Evolutionary conservation across 2,888 invertebrate genomes (phyloP), one percentile per base, ranked within the genome.

Genomic region (Lasioglossum zephyrum): DNA sequence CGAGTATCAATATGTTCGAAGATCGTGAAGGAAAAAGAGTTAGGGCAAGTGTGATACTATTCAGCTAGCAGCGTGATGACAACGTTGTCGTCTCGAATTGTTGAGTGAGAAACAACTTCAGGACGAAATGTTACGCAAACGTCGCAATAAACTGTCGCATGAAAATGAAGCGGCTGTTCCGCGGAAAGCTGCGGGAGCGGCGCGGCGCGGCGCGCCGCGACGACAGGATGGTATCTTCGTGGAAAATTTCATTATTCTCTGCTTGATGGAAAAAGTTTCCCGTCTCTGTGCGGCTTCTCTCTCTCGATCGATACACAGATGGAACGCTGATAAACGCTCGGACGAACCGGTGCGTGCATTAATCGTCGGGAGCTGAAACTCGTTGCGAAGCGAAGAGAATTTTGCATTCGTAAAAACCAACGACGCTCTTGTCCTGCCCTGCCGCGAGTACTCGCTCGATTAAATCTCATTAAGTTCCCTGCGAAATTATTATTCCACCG

Each of bases 41-140:
- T 53, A 26, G 13, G 60, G 0, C 53, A 53, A n/a, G n/a, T 53
- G n/a, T 0, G 26, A 13, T 13, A 26, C 9, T 16, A 94, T 96
- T 96, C 95, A 98, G 98, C 99, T 95, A 99, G 96, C 91, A 99
- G 96, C 97, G 99, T 98, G 93, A 99, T 98, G 91, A 98, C 98
- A 75, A 99, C 98, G 94, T 99, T 98, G 92, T 98, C 98, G 95
- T 44, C 44, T 44, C 44, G 44, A 44, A 11, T 44, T 44, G 44
- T 44, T 44, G 13, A 11, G 44, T 44, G 11, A 13, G 16, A 47
- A 18, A 47, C 47, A 18, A 47, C 16, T 47, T 4, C 16, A 1
- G 16, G 1, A 16, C 47, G 73, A 77, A 57, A 73, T 77, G 60
- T 60, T n/a, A 11, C 39, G 18, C 60, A 31, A 63, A 73, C 77